Evolutionary conservation across 2,888 invertebrate genomes (phyloP).

Genomic region (Mermis nigrescens): DNA sequence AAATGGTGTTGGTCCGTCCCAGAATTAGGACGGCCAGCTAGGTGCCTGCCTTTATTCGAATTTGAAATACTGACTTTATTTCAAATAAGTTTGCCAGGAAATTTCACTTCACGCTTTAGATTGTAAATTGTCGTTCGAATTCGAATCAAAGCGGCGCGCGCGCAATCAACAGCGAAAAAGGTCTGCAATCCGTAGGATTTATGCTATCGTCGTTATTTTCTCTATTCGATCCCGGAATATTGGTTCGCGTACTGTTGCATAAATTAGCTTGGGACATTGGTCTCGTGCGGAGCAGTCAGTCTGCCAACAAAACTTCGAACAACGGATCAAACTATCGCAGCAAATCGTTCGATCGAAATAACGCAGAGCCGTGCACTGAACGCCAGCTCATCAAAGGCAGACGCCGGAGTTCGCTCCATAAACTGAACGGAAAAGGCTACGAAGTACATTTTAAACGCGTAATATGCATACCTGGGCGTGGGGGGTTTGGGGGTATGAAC

Average conservation of each 20-base stretch:
- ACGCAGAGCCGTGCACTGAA: neutral
- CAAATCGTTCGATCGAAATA: slow-evolving; percentile 1
- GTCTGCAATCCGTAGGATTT: neutral
- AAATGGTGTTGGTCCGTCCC: too few relatives aligned
- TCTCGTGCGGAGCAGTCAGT: slow-evolving; percentile 14
- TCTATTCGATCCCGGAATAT: slow-evolving; percentile 18
- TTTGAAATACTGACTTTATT: too few relatives aligned
- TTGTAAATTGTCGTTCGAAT: too few relatives aligned
- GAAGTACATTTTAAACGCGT: neutral
- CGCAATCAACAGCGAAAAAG: neutral
- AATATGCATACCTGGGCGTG: too few relatives aligned
- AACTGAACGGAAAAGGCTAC: neutral
- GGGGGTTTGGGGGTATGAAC: too few relatives aligned
- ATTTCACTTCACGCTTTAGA: neutral
- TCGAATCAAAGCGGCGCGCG: too few relatives aligned
- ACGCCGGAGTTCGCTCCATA: neutral
- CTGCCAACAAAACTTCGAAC: neutral
- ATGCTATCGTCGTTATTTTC: neutral
- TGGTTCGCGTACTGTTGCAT: slow-evolving; percentile 27
- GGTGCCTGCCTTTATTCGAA: too few relatives aligned
- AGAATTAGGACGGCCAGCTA: too few relatives aligned
- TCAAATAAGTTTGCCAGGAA: neutral
- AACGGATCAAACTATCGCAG: neutral
- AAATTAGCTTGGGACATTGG: slow-evolving; percentile 30
- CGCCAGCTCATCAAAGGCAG: neutral